phyloP scores from a whole-genome alignment of 53 echinoderm and acorn worm species.

The Luidia sarsii region DNA sequence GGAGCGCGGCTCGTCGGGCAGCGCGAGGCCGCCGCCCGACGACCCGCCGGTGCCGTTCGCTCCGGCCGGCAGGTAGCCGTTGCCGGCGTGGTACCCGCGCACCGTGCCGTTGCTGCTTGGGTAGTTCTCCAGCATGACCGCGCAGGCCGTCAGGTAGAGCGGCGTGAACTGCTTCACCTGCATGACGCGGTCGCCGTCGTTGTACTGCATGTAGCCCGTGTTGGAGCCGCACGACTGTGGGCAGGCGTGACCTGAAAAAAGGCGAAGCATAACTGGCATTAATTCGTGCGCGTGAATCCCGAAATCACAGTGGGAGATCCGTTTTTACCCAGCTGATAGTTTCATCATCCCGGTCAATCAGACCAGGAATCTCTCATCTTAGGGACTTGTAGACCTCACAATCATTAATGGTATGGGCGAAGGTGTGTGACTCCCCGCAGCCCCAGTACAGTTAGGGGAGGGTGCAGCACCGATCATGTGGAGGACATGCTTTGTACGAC shows the following conservation, averaged over 20 bases:
- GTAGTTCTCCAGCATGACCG: constrained; percentile 53
- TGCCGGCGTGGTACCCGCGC: constrained; percentile 16
- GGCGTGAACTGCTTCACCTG: constrained; percentile 96
- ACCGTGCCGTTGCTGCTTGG: constrained; percentile 21
- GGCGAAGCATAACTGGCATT: too few relatives aligned
- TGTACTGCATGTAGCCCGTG: constrained; percentile 85
- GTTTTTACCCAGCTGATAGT: too few relatives aligned
- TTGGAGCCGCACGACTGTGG: constrained; percentile 88
- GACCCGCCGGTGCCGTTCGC: neutral
- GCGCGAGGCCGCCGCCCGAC: neutral
- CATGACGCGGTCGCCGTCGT: constrained; percentile 81
- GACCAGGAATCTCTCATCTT: too few relatives aligned
- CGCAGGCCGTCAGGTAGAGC: constrained; percentile 85
- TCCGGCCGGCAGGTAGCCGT: constrained; percentile 34
- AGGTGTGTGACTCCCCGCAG: too few relatives aligned
- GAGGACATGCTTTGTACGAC: too few relatives aligned
- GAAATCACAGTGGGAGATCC: too few relatives aligned
- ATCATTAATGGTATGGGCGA: too few relatives aligned
- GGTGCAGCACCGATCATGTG: too few relatives aligned
- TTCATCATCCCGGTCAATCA: too few relatives aligned
- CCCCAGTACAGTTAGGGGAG: too few relatives aligned
- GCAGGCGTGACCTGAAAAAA: constrained; percentile 76
- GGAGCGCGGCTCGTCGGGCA: neutral
- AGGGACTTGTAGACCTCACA: too few relatives aligned
- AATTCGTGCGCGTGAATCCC: too few relatives aligned